Evolutionary conservation across 2,888 invertebrate genomes (phyloP).

Genomic region (Petrolisthes manimaculis): DNA sequence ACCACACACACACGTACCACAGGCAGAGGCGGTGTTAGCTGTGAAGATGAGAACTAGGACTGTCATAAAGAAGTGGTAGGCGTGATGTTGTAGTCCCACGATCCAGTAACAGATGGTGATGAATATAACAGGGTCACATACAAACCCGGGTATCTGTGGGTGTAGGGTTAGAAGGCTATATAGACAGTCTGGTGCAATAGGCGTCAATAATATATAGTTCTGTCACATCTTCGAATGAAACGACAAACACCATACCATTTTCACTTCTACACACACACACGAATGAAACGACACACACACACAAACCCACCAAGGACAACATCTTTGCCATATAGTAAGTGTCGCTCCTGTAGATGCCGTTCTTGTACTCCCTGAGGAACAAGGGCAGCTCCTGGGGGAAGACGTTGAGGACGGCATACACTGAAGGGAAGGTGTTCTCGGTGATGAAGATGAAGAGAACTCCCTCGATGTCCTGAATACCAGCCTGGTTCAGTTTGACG

Average conservation of each 20-base stretch:
- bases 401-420: constrained; percentile 88
- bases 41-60: constrained; percentile 80
- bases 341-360: constrained; percentile 84
- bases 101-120: constrained; percentile 87
- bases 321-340: constrained; percentile 86
- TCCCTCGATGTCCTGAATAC: constrained; percentile 89
- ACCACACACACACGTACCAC: constrained; percentile 79
- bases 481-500: constrained; percentile 79
- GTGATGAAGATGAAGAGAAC: constrained; percentile 88
- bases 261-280: too few species aligned
- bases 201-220: neutral
- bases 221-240: neutral
- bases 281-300: too few species aligned
- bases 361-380: constrained; percentile 83
- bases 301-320: constrained; percentile 81
- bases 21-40: constrained; percentile 88
- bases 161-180: too few species aligned
- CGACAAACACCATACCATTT: neutral
- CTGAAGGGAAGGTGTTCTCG: constrained; percentile 90
- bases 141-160: constrained; percentile 83
- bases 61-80: constrained; percentile 80
- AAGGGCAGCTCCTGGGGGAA: constrained; percentile 86
- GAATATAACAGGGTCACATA: constrained; percentile 86
- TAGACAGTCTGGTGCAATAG: too few species aligned
- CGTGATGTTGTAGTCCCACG: constrained; percentile 80